Base-by-base conservation (phyloP, 1,140 invertebrate genomes). In the Zaprionus capensis region DNA sequence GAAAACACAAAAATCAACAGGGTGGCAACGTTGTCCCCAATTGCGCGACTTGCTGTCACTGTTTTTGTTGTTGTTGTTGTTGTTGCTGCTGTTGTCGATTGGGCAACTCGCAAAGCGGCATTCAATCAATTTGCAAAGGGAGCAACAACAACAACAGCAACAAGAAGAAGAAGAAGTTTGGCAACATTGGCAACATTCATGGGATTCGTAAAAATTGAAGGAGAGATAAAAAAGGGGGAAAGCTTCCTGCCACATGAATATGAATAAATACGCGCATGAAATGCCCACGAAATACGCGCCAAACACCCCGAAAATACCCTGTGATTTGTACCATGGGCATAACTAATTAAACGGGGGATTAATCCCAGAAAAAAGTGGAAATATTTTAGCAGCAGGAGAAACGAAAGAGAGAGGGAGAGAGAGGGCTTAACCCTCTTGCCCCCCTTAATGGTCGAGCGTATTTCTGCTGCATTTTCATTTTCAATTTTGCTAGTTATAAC, bases 1-100 rank as follows among this genome's bases (percentile, higher is more conserved):
- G 72, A 80, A 69, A 73, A 73, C 65, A 65, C 74, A 68, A 59
- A 80, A 65, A 80, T 73, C 78, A 77, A 77, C 77, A 80, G 72
- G 68, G 63, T 73, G 70, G 68, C 69, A 78, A 59, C 53, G 64
- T 72, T 72, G 70, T 73, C 17, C 71, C 63, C 71, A 68, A 65
- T 58, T 63, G 57, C 51, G 12, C 41, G 56, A 44, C 38, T 22
- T 55, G 56, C 55, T 41, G 55, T 53, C 44, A 14, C 20, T 36
- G 20, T 49, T 36, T 12, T 55, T 55, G 53, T 28, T 49, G 3
- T 46, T 34, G 22, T 55, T 55, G 53, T 28, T 51, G 46, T 22
- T 17, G 38, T 15, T 24, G 20, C 11, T 61, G 17, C 36, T 17
- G 14, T 26, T 55, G 14, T 36, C 49, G 38, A 22, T 51, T 38